Evolutionary conservation across 2,797 vertebrate genomes (phyloP).

Genomic region (Smutsia gigantea): DNA sequence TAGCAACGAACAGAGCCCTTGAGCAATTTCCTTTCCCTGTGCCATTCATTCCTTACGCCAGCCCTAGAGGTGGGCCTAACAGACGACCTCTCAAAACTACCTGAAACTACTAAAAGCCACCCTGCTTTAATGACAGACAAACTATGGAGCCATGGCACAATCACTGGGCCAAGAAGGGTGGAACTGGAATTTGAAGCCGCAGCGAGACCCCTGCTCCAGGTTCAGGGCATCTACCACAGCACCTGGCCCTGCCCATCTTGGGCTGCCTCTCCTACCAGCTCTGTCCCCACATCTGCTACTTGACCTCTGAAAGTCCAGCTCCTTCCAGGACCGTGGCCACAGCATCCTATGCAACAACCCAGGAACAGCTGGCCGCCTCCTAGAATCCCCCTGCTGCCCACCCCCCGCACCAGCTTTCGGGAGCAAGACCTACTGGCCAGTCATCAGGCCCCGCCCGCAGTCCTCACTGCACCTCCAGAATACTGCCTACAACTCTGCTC

Average conservation of each 20-base stretch:
- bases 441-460: not conserved
- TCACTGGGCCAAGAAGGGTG: not conserved
- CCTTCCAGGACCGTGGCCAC: not conserved
- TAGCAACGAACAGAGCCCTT: constrained; percentile 4
- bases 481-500: not conserved
- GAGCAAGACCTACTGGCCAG: not conserved
- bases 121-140: not conserved
- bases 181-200: not conserved
- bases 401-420: not conserved
- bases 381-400: not conserved
- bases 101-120: too few species aligned
- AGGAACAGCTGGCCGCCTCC: not conserved
- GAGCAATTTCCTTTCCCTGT: not conserved
- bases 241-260: not conserved
- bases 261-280: not conserved
- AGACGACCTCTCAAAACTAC: too few species aligned
- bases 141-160: not conserved
- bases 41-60: not conserved
- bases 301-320: constrained; percentile 19
- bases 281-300: not conserved
- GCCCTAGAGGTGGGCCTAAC: not conserved
- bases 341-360: not conserved
- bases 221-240: not conserved
- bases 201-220: not conserved
- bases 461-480: not conserved